These are phyloP conservation scores for Brenthis daphne DNA, from an alignment of 2,888 invertebrate genomes.

Conservation along the genomic window DNA sequence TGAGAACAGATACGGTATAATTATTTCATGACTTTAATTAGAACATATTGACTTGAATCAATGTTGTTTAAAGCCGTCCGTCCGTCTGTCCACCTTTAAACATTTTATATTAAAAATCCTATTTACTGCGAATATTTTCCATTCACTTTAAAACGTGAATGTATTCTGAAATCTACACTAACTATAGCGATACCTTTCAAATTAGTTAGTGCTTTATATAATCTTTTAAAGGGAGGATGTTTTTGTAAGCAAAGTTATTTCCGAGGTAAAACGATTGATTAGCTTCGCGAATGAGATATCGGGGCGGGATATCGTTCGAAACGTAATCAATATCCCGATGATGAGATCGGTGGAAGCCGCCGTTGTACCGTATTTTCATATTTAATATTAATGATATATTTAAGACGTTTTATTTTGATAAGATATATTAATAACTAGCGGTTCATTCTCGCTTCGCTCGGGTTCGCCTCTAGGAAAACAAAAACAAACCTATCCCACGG, in stretches of 20 bases:
- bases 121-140: no score
- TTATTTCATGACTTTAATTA: no score
- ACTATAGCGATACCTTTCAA: not conserved
- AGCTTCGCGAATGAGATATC: slow-evolving; percentile 40
- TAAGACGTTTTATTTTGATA: not conserved
- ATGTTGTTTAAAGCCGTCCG: no score
- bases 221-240: slow-evolving; percentile 5
- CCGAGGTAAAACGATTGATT: slow-evolving; percentile 45
- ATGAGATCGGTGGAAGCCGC: slow-evolving; percentile 14
- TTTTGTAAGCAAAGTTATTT: slow-evolving; percentile 39
- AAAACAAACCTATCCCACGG: no score
- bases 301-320: slow-evolving; percentile 42
- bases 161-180: not conserved
- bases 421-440: no score
- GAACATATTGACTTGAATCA: no score
- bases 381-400: slow-evolving; percentile 6
- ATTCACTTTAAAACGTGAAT: no score
- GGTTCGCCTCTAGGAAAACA: no score
- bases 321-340: slow-evolving; percentile 45
- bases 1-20: no score
- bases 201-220: slow-evolving; percentile 9
- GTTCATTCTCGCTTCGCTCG: no score
- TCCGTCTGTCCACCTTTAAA: no score
- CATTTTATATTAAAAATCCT: no score
- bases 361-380: slow-evolving; percentile 12